Percentiles rank a stretch among this genome's conserved stretches.
phyloP scores from a whole-genome alignment of 2,797 vertebrate species.

The Pyrrhura leucotis region DNA sequence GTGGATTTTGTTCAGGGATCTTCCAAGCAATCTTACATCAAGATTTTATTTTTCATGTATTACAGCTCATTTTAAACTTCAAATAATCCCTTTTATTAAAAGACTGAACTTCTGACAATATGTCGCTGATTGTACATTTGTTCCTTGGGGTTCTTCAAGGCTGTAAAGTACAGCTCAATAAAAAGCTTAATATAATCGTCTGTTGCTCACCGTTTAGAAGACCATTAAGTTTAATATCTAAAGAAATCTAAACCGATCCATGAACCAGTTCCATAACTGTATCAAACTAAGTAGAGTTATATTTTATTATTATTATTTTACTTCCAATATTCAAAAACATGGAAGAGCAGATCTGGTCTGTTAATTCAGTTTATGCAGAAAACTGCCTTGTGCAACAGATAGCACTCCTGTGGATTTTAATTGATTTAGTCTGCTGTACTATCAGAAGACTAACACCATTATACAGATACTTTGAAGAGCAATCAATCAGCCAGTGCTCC shows the following conservation, averaged over 20 bases:
- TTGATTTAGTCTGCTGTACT: slow-evolving; percentile 20
- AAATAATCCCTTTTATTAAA: slow-evolving; percentile 25
- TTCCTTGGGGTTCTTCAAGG: not conserved
- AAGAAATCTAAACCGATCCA: not conserved
- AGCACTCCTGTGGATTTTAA: slow-evolving; percentile 48
- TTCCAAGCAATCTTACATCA: not conserved
- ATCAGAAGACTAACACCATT: slow-evolving; percentile 13
- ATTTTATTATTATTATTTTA: not conserved
- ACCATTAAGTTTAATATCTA: not conserved
- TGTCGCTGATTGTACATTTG: not conserved
- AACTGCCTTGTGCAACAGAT: not conserved
- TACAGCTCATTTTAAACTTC: slow-evolving; percentile 3
- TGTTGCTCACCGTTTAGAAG: not conserved
- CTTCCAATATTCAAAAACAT: not conserved
- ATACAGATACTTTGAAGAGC: not conserved
- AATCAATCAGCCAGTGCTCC: slow-evolving; percentile 15
- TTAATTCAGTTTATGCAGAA: slow-evolving; percentile 1
- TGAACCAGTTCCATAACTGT: not conserved
- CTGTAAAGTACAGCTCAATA: not conserved
- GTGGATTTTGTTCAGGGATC: not conserved
- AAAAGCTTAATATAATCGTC: not conserved
- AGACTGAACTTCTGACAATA: not conserved
- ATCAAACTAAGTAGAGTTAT: not conserved
- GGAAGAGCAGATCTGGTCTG: not conserved
- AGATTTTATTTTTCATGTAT: slow-evolving; percentile 7